A percentile compares a stretch with the other conserved stretches of the same genome.
Conservation (phyloP, 2,888 invertebrate species). For the Ferdinandea cuprea region DNA sequence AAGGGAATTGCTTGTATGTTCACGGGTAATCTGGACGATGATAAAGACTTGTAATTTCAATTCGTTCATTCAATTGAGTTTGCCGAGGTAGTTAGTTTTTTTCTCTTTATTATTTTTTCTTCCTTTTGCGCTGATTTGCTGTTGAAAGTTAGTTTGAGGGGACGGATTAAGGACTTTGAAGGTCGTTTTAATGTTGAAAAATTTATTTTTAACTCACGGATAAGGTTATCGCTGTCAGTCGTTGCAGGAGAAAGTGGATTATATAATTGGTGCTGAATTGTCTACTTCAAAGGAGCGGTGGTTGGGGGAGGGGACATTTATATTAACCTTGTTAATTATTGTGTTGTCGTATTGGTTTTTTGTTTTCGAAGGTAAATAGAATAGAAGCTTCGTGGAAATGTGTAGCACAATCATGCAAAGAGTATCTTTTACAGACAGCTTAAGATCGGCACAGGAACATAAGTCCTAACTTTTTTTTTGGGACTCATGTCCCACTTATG, state of each 20-base stretch:
- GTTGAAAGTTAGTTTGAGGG: neutral
- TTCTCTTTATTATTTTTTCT: slow-evolving; percentile 15
- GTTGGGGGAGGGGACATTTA: neutral
- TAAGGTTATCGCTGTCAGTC: slow-evolving; percentile 46
- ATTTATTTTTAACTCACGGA: slow-evolving; percentile 54
- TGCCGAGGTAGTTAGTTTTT: slow-evolving; percentile 37
- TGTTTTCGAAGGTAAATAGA: too few species aligned
- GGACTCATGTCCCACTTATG: too few species aligned
- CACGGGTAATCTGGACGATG: slow-evolving; percentile 54
- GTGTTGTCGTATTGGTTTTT: too few species aligned
- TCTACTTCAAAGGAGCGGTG: neutral
- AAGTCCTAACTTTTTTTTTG: too few species aligned
- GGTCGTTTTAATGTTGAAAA: slow-evolving; percentile 57
- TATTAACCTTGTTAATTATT: too few species aligned
- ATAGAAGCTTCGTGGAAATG: too few species aligned
- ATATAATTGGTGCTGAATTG: neutral
- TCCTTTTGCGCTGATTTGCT: slow-evolving; percentile 2
- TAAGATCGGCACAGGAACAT: too few species aligned
- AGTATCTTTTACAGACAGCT: too few species aligned
- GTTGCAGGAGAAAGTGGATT: slow-evolving; percentile 11
- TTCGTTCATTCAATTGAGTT: slow-evolving; percentile 64
- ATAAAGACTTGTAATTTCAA: slow-evolving; percentile 66
- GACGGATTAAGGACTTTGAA: slow-evolving; percentile 37
- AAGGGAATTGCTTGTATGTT: slow-evolving; percentile 63
- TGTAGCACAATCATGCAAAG: too few species aligned